These are phyloP conservation scores for Sinocyclocheilus anophthalmus DNA, from an alignment of 2,113 vertebrate species.

Conservation along the genomic window DNA sequence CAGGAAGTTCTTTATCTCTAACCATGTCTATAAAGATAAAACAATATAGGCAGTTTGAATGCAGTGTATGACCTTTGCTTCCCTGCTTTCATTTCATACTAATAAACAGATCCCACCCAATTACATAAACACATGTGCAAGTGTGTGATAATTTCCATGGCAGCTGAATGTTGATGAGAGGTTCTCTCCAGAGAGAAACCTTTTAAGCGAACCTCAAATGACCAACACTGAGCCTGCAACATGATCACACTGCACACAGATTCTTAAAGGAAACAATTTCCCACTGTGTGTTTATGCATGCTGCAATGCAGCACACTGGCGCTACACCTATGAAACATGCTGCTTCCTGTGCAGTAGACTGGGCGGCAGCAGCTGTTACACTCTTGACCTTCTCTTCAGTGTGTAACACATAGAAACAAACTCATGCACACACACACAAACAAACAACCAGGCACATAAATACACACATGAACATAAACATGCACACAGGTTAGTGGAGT, in stretches of 20 bases:
- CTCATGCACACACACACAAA: slow-evolving; percentile 16
- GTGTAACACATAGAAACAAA: slow-evolving; percentile 21
- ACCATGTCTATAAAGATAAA: background rate
- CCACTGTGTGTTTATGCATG: background rate
- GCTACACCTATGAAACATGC: slow-evolving; percentile 3
- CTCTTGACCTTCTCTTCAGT: background rate
- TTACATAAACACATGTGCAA: background rate
- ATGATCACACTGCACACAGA: background rate
- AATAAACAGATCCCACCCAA: slow-evolving; percentile 7
- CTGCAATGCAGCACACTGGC: slow-evolving; percentile 20
- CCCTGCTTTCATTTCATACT: background rate
- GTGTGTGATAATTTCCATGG: background rate
- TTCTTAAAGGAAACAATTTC: slow-evolving; percentile 2
- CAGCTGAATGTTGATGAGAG: background rate
- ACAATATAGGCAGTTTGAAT: background rate
- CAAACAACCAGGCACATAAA: background rate
- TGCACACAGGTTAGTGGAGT: background rate
- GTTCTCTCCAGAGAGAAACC: slow-evolving; percentile 8
- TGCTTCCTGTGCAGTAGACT: background rate
- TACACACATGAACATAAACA: background rate
- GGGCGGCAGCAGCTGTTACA: background rate
- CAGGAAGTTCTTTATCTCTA: background rate
- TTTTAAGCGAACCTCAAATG: background rate
- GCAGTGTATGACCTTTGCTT: background rate
- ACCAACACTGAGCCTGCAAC: background rate